Base-by-base conservation (phyloP, 92 coral and sea anemone species). In the Paramuricea clavata region DNA sequence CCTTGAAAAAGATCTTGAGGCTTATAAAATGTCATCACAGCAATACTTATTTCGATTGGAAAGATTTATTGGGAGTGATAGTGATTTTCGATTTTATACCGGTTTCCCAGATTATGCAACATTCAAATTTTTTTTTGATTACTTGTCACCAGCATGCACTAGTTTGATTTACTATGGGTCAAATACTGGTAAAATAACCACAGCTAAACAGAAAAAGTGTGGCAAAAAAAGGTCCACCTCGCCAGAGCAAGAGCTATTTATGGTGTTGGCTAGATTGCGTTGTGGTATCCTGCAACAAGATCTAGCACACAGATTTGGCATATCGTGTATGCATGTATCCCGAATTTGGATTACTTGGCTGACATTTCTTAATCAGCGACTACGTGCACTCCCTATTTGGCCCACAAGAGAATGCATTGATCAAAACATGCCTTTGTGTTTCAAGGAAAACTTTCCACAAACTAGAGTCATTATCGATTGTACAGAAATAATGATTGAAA, bases 361-460 rank as follows among this genome's bases (percentile, higher is more conserved):
- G 12, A 19, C 32, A 33, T 70, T 70, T 70, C 49, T 70, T 12
- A 3, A 70, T n/a, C 76, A 70, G 10, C 19, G 76, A 34, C 26
- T 70, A 5, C 7, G 76, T 17, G 76, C 76, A 4, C 76, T 70
- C 1, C 76, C 76, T n/a, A n/a, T n/a, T n/a, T n/a, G n/a, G n/a
- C n/a, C n/a, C n/a, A n/a, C n/a, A n/a, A n/a, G n/a, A 30, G 23
- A 4, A 34, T 70, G 76, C n/a, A n/a, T 70, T 34, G 12, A 70
- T n/a, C 17, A 70, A 70, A 31, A 65, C n/a, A 65, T 65, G 72
- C 34, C 72, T 26, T 5, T 17, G 7, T 65, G 72, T 26, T 65
- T 65, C 34, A 65, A 65, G 34, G 2, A 13, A 12, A 5, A 8
- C 34, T 65, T 26, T 33, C 72, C 72, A 5, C 7, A 65, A 65